These are phyloP conservation scores for Megatriorchis doriae DNA, from an alignment of 2,113 vertebrate genomes.

Conservation along the genomic window DNA sequence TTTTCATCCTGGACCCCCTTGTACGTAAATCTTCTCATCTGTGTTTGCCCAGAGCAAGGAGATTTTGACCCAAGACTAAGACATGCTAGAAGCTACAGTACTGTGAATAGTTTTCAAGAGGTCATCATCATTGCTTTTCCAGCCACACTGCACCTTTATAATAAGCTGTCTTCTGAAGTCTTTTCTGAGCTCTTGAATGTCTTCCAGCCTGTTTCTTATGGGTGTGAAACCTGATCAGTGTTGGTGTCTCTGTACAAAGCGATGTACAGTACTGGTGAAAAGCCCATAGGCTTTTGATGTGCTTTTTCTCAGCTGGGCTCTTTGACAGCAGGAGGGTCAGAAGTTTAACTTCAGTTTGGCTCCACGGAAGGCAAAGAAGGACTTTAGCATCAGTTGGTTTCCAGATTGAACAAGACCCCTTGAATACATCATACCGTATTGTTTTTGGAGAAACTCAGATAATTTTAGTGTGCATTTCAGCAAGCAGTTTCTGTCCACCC, in stretches of 20 bases:
- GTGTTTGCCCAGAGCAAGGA: neutral
- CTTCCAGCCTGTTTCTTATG: neutral
- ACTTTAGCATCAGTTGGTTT: neutral
- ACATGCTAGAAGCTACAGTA: neutral
- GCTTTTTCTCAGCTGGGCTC: neutral
- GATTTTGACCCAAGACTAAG: neutral
- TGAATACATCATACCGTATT: neutral
- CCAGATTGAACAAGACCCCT: neutral
- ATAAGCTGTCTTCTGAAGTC: neutral
- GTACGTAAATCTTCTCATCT: neutral
- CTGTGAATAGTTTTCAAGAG: neutral
- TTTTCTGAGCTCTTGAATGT: constrained; percentile 4
- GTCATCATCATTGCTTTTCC: neutral
- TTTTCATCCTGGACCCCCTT: neutral
- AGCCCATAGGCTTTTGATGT: neutral
- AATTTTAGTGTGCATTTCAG: neutral
- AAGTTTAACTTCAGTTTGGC: neutral
- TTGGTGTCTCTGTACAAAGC: neutral
- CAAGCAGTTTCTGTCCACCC: neutral
- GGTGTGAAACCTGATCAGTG: neutral
- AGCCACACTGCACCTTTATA: neutral
- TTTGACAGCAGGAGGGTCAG: neutral
- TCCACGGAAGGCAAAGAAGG: neutral
- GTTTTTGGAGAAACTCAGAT: neutral
- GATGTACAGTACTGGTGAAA: neutral